Conservation (phyloP, 1,140 invertebrate genomes). For the Cydia amplana region DNA sequence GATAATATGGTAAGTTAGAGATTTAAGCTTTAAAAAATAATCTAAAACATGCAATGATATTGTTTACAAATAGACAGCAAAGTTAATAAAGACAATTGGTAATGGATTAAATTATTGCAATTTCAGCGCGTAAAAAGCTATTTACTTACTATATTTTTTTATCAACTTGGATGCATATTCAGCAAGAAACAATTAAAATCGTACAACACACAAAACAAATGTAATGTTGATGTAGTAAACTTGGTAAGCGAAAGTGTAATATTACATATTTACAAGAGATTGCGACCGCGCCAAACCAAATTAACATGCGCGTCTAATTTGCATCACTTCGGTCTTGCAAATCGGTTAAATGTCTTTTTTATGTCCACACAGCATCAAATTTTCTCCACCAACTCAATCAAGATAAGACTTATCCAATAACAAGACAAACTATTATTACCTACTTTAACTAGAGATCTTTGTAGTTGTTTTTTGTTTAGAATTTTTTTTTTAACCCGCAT, state of each 20-base stretch:
- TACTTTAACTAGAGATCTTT: too few species aligned
- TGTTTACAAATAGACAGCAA: neutral
- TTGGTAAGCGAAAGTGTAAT: neutral
- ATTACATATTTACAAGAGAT: neutral
- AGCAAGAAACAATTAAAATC: neutral
- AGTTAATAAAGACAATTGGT: too few species aligned
- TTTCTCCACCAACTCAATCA: constrained; percentile 11
- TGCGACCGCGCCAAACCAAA: neutral
- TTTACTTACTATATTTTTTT: too few species aligned
- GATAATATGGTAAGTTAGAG: neutral
- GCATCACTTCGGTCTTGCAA: too few species aligned
- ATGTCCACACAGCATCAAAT: neutral
- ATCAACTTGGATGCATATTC: neutral
- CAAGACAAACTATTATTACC: too few species aligned
- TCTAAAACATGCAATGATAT: neutral
- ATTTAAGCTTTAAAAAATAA: neutral
- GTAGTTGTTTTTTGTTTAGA: too few species aligned
- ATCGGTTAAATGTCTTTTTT: too few species aligned
- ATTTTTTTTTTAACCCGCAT: too few species aligned
- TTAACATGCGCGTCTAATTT: neutral
- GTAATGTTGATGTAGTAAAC: constrained; percentile 17
- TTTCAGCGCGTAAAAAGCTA: too few species aligned
- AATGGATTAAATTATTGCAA: too few species aligned
- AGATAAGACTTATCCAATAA: too few species aligned
- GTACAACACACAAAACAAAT: neutral